Percentiles rank a stretch among this genome's conserved stretches.
Evolutionary conservation across 1,140 invertebrate species (phyloP).

Genomic region (Brachystomella parvula): DNA sequence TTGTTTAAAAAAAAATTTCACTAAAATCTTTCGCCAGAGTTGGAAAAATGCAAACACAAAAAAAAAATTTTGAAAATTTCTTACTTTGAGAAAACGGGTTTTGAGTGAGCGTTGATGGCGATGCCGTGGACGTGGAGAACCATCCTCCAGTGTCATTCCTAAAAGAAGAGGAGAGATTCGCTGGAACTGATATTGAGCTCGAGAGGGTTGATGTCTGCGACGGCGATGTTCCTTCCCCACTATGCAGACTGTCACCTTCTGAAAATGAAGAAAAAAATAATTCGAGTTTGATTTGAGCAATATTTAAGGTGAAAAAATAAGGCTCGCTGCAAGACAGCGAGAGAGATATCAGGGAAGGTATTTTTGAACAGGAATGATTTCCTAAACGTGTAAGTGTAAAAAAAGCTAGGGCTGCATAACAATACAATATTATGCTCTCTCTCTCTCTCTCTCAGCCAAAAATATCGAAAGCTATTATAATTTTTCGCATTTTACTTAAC

Average conservation of each 20-base stretch:
- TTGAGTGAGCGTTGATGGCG: constrained; percentile 26
- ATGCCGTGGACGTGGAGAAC: constrained; percentile 32
- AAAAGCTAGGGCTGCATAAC: too few species aligned
- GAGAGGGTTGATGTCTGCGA: constrained; percentile 19
- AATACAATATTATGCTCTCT: not conserved
- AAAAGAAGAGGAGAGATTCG: constrained; percentile 30
- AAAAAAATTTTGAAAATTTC: constrained; percentile 1
- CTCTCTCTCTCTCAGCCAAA: too few species aligned
- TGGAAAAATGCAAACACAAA: not conserved
- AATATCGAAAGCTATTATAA: too few species aligned
- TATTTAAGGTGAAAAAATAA: not conserved
- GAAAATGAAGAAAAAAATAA: not conserved
- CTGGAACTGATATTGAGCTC: constrained; percentile 34
- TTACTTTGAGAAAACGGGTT: constrained; percentile 34
- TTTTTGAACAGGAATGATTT: not conserved
- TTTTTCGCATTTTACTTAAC: too few species aligned
- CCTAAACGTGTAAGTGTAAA: too few species aligned
- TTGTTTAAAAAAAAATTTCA: not conserved
- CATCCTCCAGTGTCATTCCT: constrained; percentile 15
- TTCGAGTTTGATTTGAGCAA: not conserved
- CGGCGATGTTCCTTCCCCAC: not conserved
- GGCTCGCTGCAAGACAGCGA: not conserved
- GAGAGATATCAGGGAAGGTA: not conserved
- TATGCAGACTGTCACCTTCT: not conserved
- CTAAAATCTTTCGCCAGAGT: not conserved